Percentiles rank a stretch among this genome's conserved stretches.
These are phyloP conservation scores for Epinephelus cyanopodus DNA, from an alignment of 2,113 vertebrate genomes.

Conservation along the genomic window DNA sequence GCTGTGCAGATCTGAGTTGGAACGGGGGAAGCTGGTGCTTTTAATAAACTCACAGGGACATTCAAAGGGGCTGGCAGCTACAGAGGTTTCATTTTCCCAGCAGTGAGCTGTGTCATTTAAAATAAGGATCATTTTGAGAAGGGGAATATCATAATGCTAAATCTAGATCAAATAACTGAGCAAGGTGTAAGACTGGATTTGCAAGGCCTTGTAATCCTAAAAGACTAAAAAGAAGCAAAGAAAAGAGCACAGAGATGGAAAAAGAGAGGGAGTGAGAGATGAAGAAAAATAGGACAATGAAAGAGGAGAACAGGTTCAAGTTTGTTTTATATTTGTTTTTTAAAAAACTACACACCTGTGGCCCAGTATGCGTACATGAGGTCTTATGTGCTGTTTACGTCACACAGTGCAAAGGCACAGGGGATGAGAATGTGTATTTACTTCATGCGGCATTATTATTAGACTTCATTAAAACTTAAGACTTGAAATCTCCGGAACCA, in stretches of 20 bases:
- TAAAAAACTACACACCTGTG: constrained; percentile 22
- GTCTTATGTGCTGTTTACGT: constrained; percentile 1
- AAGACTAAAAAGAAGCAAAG: constrained; percentile 35
- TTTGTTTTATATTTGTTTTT: constrained; percentile 41
- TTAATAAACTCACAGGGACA: constrained; percentile 83
- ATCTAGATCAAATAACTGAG: constrained; percentile 81
- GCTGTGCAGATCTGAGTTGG: constrained; percentile 74
- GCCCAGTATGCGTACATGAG: constrained; percentile 17
- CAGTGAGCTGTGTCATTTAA: constrained; percentile 82
- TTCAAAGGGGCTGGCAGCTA: constrained; percentile 80
- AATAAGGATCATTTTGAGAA: constrained; percentile 79
- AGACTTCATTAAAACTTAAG: constrained; percentile 65
- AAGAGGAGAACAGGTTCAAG: constrained; percentile 26
- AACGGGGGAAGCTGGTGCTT: constrained; percentile 79
- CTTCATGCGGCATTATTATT: constrained; percentile 51
- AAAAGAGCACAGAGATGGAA: constrained; percentile 18
- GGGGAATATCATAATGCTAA: constrained; percentile 78
- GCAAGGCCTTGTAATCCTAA: constrained; percentile 66
- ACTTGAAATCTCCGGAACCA: constrained; percentile 50
- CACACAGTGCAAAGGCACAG: neutral
- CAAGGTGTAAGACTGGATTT: constrained; percentile 70
- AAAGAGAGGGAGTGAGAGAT: constrained; percentile 1
- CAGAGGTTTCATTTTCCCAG: constrained; percentile 80
- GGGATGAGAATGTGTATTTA: constrained; percentile 26
- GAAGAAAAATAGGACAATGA: constrained; percentile 15